A percentile compares a stretch with the other conserved stretches of the same genome.
These are phyloP conservation scores for Phyllostomus discolor DNA, from an alignment of 2,113 vertebrate species.

Conservation along the genomic window DNA sequence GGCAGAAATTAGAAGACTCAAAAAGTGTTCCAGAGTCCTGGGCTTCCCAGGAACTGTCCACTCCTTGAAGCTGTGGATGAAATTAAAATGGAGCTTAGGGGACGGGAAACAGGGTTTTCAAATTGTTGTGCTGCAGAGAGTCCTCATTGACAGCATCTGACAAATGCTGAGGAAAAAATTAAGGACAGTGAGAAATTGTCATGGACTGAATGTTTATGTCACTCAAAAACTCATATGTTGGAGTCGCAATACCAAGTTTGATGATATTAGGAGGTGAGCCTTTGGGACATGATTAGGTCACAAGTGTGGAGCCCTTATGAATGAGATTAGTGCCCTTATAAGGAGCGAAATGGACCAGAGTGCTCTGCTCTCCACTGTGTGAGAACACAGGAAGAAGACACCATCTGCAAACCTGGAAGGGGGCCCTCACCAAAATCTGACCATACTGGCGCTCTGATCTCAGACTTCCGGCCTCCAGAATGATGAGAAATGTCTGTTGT, in stretches of 20 bases:
- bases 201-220: background rate
- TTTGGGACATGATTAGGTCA: background rate
- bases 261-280: background rate
- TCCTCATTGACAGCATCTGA: background rate
- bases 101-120: background rate
- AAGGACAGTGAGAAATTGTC: background rate
- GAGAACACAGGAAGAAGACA: background rate
- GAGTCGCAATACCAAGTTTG: background rate
- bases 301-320: background rate
- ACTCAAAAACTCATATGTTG: background rate
- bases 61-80: background rate
- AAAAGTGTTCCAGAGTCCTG: background rate
- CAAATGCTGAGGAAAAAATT: background rate
- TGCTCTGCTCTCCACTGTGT: background rate
- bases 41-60: background rate
- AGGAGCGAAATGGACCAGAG: background rate
- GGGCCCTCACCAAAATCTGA: background rate
- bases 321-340: background rate
- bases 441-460: background rate
- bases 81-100: background rate
- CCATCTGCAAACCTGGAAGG: background rate
- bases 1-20: background rate
- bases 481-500: background rate
- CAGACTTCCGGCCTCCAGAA: background rate
- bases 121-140: background rate